Percentiles rank a stretch among this genome's conserved stretches.
Evolutionary conservation across 2,797 vertebrate species (phyloP).

Genomic region (Zalophus californianus): DNA sequence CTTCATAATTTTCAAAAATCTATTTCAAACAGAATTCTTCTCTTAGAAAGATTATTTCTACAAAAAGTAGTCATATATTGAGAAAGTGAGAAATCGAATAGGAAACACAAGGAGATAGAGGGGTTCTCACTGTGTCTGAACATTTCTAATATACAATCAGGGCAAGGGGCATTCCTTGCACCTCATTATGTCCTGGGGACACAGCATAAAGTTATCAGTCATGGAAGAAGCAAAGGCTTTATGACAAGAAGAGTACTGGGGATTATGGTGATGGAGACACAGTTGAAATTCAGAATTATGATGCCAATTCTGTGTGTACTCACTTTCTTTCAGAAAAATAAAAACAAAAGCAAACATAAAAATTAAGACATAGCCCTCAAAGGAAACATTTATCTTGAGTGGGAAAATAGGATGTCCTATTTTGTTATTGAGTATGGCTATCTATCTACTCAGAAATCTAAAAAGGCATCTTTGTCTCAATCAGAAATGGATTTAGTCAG

Average conservation of each 20-base stretch:
- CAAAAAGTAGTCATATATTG: not conserved
- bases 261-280: not conserved
- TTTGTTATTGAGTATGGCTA: constrained; percentile 43
- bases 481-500: constrained; percentile 64
- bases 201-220: not conserved
- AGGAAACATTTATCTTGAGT: constrained; percentile 41
- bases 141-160: not conserved
- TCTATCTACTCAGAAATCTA: constrained; percentile 64
- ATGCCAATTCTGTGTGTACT: not conserved
- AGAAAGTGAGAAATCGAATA: not conserved
- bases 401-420: constrained; percentile 48
- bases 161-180: not conserved
- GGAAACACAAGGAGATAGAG: not conserved
- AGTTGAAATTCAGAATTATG: not conserved
- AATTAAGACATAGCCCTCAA: not conserved
- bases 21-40: not conserved
- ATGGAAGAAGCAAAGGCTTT: not conserved
- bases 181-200: not conserved
- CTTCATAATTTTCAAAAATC: not conserved
- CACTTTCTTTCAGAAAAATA: not conserved
- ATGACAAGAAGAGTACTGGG: not conserved
- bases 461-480: constrained; percentile 55
- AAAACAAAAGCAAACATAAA: not conserved
- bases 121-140: rapidly evolving
- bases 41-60: not conserved